Conservation (phyloP, 2,888 invertebrate species). For the Thelaira solivaga region DNA sequence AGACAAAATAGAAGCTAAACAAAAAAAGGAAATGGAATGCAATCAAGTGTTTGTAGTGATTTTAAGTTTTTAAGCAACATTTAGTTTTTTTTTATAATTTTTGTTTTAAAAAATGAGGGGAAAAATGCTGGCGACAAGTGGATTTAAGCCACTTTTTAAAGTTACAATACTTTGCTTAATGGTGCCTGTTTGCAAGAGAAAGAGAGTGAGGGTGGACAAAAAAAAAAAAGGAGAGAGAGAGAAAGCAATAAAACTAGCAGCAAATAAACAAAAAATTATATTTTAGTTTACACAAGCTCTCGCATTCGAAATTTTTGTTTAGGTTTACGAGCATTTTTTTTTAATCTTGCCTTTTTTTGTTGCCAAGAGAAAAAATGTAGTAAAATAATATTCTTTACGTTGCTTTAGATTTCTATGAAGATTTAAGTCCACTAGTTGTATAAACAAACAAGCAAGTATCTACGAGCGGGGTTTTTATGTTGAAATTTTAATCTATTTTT, state of each 20-base stretch:
- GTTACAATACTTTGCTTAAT: conserved; percentile 44
- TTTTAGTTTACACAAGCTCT: conserved; percentile 6
- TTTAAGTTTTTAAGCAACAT: conserved; percentile 45
- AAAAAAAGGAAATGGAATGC: conserved; percentile 38
- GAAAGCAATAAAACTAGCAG: background rate
- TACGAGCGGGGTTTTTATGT: too few relatives aligned
- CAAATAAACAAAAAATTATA: background rate
- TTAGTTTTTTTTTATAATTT: conserved; percentile 1
- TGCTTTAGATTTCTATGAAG: too few relatives aligned
- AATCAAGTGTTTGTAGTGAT: conserved; percentile 47
- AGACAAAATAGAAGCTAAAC: too few relatives aligned
- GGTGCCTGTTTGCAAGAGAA: conserved; percentile 33
- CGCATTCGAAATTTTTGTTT: background rate
- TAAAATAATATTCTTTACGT: too few relatives aligned
- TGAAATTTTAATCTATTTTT: too few relatives aligned
- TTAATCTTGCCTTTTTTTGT: too few relatives aligned
- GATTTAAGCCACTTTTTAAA: conserved; percentile 51
- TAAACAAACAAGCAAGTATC: too few relatives aligned
- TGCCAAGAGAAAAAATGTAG: too few relatives aligned
- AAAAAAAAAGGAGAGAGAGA: background rate
- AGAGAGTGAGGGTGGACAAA: too few relatives aligned
- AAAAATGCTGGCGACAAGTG: conserved; percentile 47
- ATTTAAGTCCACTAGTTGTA: too few relatives aligned
- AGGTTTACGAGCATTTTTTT: too few relatives aligned
- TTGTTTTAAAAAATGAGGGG: background rate